phyloP scores from a whole-genome alignment of 2,888 invertebrate genomes.

The Coelinius sp. region DNA sequence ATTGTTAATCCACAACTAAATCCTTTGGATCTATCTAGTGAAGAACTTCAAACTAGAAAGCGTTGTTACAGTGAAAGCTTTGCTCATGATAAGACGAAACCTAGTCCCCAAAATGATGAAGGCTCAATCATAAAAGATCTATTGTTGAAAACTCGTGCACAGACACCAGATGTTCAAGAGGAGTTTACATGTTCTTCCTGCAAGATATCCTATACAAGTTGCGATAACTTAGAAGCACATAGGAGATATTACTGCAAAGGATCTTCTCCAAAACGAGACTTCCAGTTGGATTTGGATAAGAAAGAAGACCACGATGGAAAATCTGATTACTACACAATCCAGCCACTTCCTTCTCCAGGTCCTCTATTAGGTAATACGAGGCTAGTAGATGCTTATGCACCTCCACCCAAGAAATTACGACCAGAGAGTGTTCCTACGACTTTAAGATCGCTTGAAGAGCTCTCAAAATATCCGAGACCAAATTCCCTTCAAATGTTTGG shows the following conservation, averaged over 20 bases:
- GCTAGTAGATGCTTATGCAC: constrained; percentile 79
- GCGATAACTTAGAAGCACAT: constrained; percentile 86
- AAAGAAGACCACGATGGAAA: constrained; percentile 56
- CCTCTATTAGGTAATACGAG: constrained; percentile 87
- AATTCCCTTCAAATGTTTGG: constrained; percentile 81
- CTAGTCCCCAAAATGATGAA: constrained; percentile 77
- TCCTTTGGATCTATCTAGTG: constrained; percentile 75
- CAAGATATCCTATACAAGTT: constrained; percentile 83
- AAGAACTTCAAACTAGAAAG: constrained; percentile 73
- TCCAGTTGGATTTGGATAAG: constrained; percentile 60
- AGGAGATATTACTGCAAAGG: constrained; percentile 86
- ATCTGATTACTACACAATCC: constrained; percentile 58
- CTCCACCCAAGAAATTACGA: constrained; percentile 73
- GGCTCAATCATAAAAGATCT: constrained; percentile 84
- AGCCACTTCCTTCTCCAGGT: constrained; percentile 85
- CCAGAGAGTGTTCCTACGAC: constrained; percentile 72
- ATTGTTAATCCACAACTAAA: constrained; percentile 78
- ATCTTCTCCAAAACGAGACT: constrained; percentile 61
- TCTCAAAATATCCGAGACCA: constrained; percentile 74
- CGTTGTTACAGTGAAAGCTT: constrained; percentile 75
- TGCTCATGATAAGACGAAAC: constrained; percentile 70
- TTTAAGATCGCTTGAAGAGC: constrained; percentile 74
- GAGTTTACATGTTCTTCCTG: constrained; percentile 82
- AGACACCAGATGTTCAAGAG: constrained; percentile 72
- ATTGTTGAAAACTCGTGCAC: constrained; percentile 77